Percentiles rank a stretch among this genome's conserved stretches.
phyloP scores from a whole-genome alignment of 2,113 vertebrate species.

The Kryptolebias marmoratus region DNA sequence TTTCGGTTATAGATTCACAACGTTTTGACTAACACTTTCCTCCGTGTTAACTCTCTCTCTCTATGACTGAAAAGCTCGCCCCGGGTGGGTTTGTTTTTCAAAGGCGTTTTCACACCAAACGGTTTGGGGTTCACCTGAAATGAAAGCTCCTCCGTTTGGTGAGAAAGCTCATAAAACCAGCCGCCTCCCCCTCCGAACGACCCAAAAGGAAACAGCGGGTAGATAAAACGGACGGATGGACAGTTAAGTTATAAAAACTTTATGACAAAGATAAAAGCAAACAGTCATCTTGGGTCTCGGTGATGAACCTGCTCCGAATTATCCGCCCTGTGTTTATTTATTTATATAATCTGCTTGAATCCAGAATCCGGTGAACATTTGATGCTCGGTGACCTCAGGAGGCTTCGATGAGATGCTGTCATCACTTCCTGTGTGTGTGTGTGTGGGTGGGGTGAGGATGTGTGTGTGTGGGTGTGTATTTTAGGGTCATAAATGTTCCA shows the following conservation, averaged over 20 bases:
- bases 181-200: no score
- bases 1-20: no score
- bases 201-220: no score
- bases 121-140: not conserved
- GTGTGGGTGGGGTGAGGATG: not conserved
- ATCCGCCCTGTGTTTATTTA: no score
- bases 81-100: not conserved
- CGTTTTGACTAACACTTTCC: not conserved
- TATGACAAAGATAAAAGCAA: no score
- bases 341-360: no score
- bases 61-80: no score
- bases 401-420: not conserved
- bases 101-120: not conserved
- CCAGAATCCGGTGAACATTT: not conserved
- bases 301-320: no score
- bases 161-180: not conserved
- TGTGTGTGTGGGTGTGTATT: no score
- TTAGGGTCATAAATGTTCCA: not conserved
- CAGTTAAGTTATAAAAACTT: no score
- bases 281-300: no score
- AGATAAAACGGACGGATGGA: no score
- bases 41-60: not conserved
- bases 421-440: not conserved
- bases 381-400: slow-evolving; percentile 9
- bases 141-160: not conserved